phyloP scores from a whole-genome alignment of 2,888 invertebrate species.

The Epinotia nisella region DNA sequence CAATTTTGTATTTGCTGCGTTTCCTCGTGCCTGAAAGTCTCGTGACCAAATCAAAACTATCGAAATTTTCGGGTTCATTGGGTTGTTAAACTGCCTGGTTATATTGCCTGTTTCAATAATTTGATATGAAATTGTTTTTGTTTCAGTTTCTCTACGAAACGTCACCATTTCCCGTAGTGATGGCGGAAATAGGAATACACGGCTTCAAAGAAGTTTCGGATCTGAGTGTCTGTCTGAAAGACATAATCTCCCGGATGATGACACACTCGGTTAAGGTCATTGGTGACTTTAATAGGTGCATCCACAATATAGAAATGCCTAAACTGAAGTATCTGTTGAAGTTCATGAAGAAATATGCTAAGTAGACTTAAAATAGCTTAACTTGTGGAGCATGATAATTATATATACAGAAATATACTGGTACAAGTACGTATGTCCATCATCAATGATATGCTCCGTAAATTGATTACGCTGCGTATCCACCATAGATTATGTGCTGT shows the following conservation, averaged over 20 bases:
- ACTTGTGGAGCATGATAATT: background rate
- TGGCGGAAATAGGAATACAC: constrained; percentile 80
- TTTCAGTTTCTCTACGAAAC: constrained; percentile 81
- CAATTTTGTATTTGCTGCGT: no score
- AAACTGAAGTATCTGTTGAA: constrained; percentile 79
- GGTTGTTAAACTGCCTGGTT: no score
- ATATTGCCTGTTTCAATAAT: background rate
- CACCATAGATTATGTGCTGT: no score
- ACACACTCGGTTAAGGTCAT: constrained; percentile 81
- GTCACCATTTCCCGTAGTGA: constrained; percentile 79
- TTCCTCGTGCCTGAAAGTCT: no score
- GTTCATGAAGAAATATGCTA: constrained; percentile 81
- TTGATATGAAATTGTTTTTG: constrained; percentile 28
- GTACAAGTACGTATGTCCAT: no score
- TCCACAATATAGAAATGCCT: constrained; percentile 81
- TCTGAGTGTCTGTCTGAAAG: constrained; percentile 78
- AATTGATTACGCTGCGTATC: no score
- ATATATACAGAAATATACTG: background rate
- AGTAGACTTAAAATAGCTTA: background rate
- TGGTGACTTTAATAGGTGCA: constrained; percentile 80
- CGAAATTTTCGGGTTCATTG: no score
- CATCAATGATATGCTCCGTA: no score
- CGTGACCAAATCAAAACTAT: no score
- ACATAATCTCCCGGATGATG: constrained; percentile 81
- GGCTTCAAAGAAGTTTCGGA: constrained; percentile 82